Evolutionary conservation across 2,797 vertebrate genomes (phyloP).

Genomic region (Anguilla pacifica): DNA sequence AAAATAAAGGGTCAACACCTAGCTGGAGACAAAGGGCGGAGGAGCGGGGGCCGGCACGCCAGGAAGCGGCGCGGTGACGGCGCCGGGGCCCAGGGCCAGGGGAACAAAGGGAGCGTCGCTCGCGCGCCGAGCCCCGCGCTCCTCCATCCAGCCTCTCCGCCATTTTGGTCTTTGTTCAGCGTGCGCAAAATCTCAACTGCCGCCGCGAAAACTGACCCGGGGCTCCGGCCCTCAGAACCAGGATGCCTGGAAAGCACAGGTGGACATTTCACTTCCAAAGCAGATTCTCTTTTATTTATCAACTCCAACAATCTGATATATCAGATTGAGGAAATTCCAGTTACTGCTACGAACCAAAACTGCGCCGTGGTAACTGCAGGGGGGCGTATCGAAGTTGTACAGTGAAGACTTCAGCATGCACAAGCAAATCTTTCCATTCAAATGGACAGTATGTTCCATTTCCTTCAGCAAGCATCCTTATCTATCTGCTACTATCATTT

Average conservation of each 20-base stretch:
- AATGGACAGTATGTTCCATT: background rate
- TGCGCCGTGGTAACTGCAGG: background rate
- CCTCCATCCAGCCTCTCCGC: background rate
- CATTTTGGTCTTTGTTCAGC: background rate
- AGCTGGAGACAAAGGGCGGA: conserved; percentile 78
- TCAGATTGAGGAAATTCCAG: background rate
- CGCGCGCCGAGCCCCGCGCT: background rate
- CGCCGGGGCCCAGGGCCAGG: conserved; percentile 70
- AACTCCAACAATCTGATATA: background rate
- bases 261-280: background rate
- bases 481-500: background rate
- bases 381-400: background rate
- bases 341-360: background rate
- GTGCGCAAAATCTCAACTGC: background rate
- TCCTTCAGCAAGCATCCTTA: background rate
- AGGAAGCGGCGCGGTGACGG: conserved; percentile 64
- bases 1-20: conserved; percentile 69
- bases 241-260: background rate
- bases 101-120: conserved; percentile 56
- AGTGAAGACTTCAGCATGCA: background rate
- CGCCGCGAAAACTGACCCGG: no score
- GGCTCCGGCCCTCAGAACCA: background rate
- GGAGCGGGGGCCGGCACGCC: conserved; percentile 72
- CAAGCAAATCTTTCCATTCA: background rate
- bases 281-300: background rate